Base-by-base conservation (phyloP, 2,113 vertebrate genomes). In the Excalfactoria chinensis region DNA sequence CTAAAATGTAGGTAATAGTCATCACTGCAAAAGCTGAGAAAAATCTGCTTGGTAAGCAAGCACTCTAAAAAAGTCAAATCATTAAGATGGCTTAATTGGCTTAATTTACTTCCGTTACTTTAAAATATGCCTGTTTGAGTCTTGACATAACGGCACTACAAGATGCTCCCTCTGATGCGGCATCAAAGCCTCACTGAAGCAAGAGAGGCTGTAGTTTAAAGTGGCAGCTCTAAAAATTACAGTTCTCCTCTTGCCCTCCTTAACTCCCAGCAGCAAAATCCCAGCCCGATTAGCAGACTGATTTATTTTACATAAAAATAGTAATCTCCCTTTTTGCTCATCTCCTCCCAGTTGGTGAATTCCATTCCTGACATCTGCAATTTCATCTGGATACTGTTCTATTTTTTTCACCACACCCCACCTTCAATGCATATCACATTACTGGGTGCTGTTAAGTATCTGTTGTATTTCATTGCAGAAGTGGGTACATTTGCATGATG, bases 291-390 rank as follows among this genome's bases (percentile, higher is more conserved):
- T 96, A 97, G 92, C 94, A 96, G 77, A 87, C 88, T 94, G 96
- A 97, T 97, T 97, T 96, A 96, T 95, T 97, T 97, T 95, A 91
- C 93, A 96, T 84, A 87, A 97, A 97, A 97, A 96, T 94, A 95
- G 44, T 84, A 74, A 93, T 90, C 91, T 96, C 69, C 67, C 43
- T 90, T 64, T 94, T 88, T 5, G 44, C 90, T 75, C 43, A 0
- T 88, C 46, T 71, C 67, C 92, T 94, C 92, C 90, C 82, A 56
- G 89, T 95, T 93, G 89, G 90, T 93, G 91, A 95, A 95, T 95
- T 95, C 86, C 94, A 89, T 88, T 96, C 93, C 93, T 95, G 94
- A 95, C 92, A 95, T 94, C 93, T 95, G 87, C 92, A 89, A 79
- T 94, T 95, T 96, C 86, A 95, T 95, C 94, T 91, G 91, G 90